A percentile compares a stretch with the other conserved stretches of the same genome.
Conservation (phyloP, 2,888 invertebrate genomes). For the Lacanobia oleracea region DNA sequence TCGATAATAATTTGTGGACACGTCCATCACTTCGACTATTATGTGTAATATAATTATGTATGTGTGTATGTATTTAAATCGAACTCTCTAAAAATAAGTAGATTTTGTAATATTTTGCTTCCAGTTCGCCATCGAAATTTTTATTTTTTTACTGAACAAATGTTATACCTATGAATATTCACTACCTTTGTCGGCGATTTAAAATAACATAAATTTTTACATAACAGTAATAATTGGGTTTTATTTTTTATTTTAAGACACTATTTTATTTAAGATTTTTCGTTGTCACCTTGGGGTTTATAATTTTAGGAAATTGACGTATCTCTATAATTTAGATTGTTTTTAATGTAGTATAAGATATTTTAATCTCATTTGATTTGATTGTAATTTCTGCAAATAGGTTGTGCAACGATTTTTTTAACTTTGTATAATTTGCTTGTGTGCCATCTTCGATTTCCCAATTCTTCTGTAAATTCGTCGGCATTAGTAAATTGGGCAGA, state of each 20-base stretch:
- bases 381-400: conserved; percentile 68
- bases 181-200: conserved; percentile 32
- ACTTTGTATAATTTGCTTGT: conserved; percentile 45
- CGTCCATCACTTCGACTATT: conserved; percentile 80
- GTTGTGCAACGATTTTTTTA: conserved; percentile 81
- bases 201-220: conserved; percentile 28
- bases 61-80: conserved; percentile 75
- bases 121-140: conserved; percentile 56
- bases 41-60: conserved; percentile 75
- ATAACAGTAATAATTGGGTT: conserved; percentile 40
- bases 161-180: conserved; percentile 32
- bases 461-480: conserved; percentile 28
- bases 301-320: conserved; percentile 63
- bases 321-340: conserved; percentile 60
- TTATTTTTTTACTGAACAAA: conserved; percentile 54
- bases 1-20: conserved; percentile 78
- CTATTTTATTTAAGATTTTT: conserved; percentile 55
- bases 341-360: conserved; percentile 60
- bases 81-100: conserved; percentile 67
- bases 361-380: conserved; percentile 66
- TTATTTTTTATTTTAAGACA: conserved; percentile 53
- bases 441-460: conserved; percentile 67
- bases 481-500: conserved; percentile 35
- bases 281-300: conserved; percentile 64
- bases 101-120: conserved; percentile 62